These are phyloP conservation scores for Fundulus diaphanus DNA, from an alignment of 2,797 vertebrate species.

Conservation along the genomic window DNA sequence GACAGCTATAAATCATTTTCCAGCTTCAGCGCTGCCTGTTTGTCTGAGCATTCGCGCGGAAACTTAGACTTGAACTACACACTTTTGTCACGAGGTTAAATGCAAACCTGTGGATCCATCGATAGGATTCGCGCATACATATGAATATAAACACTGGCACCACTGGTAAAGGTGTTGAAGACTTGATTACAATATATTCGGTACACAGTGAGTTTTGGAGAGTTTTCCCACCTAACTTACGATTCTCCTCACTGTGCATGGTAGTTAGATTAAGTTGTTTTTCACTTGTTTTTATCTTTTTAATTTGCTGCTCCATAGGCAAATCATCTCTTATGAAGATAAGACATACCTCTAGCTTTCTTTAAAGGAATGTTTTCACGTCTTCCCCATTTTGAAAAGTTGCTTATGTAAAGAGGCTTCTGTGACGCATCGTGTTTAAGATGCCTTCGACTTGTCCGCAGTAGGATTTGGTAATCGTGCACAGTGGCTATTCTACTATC, in stretches of 20 bases:
- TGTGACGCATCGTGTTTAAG: neutral
- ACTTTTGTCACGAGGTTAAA: slow-evolving; percentile 31
- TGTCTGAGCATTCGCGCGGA: slow-evolving; percentile 63
- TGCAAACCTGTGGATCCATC: slow-evolving; percentile 9
- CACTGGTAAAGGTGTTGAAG: neutral
- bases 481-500: no score
- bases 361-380: no score
- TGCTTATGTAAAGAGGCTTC: no score
- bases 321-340: no score
- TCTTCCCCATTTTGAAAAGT: no score
- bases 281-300: no score
- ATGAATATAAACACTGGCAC: slow-evolving; percentile 11
- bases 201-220: neutral
- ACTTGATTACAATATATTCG: no score
- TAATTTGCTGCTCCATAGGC: no score
- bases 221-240: neutral
- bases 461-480: neutral
- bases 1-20: slow-evolving; percentile 58
- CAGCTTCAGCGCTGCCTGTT: slow-evolving; percentile 47
- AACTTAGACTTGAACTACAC: slow-evolving; percentile 47
- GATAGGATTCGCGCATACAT: slow-evolving; percentile 17
- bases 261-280: no score
- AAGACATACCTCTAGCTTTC: no score
- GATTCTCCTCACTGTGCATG: neutral
- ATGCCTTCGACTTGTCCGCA: neutral